A percentile compares a stretch with the other conserved stretches of the same genome.
Evolutionary conservation across 2,888 invertebrate genomes (phyloP).

Genomic region (Alloscopus bannaensis): DNA sequence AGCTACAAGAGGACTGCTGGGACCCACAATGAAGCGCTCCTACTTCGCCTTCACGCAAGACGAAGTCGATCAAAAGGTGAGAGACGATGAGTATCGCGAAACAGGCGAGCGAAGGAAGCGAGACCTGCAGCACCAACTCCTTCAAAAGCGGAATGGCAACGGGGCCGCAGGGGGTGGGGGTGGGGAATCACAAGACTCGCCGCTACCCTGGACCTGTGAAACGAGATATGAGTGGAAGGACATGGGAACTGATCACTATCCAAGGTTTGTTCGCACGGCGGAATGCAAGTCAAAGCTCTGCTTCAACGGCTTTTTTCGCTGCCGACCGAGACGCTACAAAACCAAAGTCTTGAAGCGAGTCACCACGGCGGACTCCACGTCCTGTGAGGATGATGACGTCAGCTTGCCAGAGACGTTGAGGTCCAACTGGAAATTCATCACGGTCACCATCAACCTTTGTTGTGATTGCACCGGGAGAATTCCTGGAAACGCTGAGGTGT

Average conservation of each 20-base stretch:
- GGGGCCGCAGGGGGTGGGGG: neutral
- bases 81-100: conserved; percentile 41
- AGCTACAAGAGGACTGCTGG: conserved; percentile 69
- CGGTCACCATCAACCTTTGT: conserved; percentile 72
- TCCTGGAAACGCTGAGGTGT: conserved; percentile 59
- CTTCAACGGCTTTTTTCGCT: conserved; percentile 71
- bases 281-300: conserved; percentile 71
- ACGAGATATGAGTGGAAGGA: conserved; percentile 71
- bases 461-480: conserved; percentile 71
- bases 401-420: conserved; percentile 71
- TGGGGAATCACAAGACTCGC: conserved; percentile 25
- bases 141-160: conserved; percentile 5
- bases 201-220: conserved; percentile 71
- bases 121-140: conserved; percentile 39
- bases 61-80: conserved; percentile 68
- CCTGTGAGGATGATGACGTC: conserved; percentile 72
- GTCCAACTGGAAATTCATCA: conserved; percentile 68
- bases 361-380: conserved; percentile 63
- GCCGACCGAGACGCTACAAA: conserved; percentile 71
- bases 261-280: conserved; percentile 72
- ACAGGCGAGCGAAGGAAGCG: conserved; percentile 43
- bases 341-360: conserved; percentile 70
- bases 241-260: conserved; percentile 70
- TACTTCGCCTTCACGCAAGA: conserved; percentile 69
- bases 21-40: conserved; percentile 68